A percentile compares a stretch with the other conserved stretches of the same genome.
Conservation (phyloP, 2,888 invertebrate genomes). For the Machimus rusticus region DNA sequence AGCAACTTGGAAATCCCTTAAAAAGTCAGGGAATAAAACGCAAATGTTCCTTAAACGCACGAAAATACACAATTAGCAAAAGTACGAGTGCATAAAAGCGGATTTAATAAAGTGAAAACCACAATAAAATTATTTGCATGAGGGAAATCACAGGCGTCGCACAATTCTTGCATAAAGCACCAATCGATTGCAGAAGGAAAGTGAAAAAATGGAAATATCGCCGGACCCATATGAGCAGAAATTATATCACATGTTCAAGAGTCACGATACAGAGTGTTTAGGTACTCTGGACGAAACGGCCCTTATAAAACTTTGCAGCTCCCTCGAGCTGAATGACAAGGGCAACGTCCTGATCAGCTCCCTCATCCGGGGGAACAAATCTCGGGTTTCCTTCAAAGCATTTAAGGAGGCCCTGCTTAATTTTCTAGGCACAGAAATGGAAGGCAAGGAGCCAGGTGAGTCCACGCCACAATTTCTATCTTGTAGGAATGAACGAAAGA, state of each 20-base stretch:
- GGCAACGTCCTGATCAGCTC: conserved; percentile 70
- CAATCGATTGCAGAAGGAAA: conserved; percentile 17
- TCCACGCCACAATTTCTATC: background rate
- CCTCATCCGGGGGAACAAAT: conserved; percentile 61
- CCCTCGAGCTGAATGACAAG: conserved; percentile 79
- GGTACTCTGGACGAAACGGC: conserved; percentile 74
- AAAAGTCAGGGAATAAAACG: background rate
- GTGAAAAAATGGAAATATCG: conserved; percentile 51
- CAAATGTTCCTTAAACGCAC: background rate
- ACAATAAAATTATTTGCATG: background rate
- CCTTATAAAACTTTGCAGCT: conserved; percentile 74
- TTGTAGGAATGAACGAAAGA: background rate
- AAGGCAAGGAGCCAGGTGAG: conserved; percentile 52
- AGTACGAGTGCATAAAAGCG: background rate
- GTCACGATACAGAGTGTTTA: conserved; percentile 75
- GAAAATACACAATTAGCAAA: background rate
- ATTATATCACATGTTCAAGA: conserved; percentile 80
- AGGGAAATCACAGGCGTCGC: background rate
- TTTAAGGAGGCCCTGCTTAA: conserved; percentile 79
- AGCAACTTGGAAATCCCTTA: conserved; percentile 17
- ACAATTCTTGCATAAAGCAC: conserved; percentile 2
- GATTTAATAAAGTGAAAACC: background rate
- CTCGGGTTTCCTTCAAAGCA: conserved; percentile 72
- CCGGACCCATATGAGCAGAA: conserved; percentile 83
- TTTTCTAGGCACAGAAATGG: conserved; percentile 69